Base-by-base conservation (phyloP, 2,113 vertebrate genomes). In the Mormyrus iriodes region DNA sequence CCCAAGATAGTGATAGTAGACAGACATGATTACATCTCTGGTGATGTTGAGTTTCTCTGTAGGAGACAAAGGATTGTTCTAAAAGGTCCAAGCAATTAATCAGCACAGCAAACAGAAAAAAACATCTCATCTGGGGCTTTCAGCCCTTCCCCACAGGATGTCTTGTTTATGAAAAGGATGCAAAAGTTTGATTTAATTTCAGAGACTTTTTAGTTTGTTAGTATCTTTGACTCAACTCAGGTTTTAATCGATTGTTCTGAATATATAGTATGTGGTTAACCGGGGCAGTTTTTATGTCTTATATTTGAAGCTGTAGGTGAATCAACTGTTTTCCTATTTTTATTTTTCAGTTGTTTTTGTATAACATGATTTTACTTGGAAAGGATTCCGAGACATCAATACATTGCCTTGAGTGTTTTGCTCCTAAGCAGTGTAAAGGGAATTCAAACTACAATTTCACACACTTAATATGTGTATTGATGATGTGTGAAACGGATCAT, bases 1-100 rank as follows among this genome's bases (percentile, higher is more conserved):
- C 5, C 69, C 69, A 76, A 35, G 69, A 76, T 73, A 39, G 27
- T 76, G 69, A 76, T 35, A 35, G 31, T 76, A 39, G 12, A 19
- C 35, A 76, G 51, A 39, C 39, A 58, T 87, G 27, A 87, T 53
- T 76, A 52, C 53, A 48, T 17, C 5, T 51, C 27, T 31, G 24
- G n/a, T 86, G 49, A 19, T 27, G 85, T 13, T 31, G 48, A 88
- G 87, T 76, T 88, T 58, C 88, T 88, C 91, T 88, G 92, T 13
- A 3, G 92, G 90, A 91, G 89, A 89, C 83, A 21, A 24, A 88
- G 88, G 90, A 87, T 89, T 91, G 91, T 92, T 94, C 93, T 93
- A 90, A 93, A 91, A 82, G 89, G 87, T 39, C 53, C 90, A 44
- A 58, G 90, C 93, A 94, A 94, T 94, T 94, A 94, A 91, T 91